Conservation (phyloP, 2,888 invertebrate genomes). For the Theretra japonica region DNA sequence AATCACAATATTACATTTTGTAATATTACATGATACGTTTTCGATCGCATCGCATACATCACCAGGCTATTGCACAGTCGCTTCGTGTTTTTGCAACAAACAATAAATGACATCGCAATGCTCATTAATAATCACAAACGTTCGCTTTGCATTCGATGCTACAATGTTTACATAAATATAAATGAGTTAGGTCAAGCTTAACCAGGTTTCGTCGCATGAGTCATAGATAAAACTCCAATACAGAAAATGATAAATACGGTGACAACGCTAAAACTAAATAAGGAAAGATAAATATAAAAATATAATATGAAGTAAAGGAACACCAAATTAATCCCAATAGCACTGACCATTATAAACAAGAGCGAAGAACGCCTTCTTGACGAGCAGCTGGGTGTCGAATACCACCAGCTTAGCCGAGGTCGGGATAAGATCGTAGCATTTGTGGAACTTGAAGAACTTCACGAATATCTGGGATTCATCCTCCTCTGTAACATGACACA, state of each 20-base stretch:
- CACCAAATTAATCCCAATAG: background rate
- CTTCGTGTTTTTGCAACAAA: background rate
- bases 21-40: background rate
- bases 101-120: background rate
- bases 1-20: conserved; percentile 45
- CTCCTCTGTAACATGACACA: conserved; percentile 88
- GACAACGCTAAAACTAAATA: background rate
- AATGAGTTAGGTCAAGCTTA: background rate
- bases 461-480: conserved; percentile 99
- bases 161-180: background rate
- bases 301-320: background rate
- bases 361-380: conserved; percentile 99
- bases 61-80: background rate
- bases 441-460: conserved; percentile 99
- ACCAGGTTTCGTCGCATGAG: background rate
- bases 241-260: background rate
- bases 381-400: conserved; percentile 98
- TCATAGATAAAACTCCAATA: background rate
- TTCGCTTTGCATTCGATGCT: conserved; percentile 6
- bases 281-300: background rate
- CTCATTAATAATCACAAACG: background rate
- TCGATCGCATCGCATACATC: conserved; percentile 8
- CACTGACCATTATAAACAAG: conserved; percentile 97
- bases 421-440: conserved; percentile 99
- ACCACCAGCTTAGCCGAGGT: conserved; percentile 99